phyloP scores from a whole-genome alignment of 1,140 invertebrate species.

The Dreissena polymorpha region DNA sequence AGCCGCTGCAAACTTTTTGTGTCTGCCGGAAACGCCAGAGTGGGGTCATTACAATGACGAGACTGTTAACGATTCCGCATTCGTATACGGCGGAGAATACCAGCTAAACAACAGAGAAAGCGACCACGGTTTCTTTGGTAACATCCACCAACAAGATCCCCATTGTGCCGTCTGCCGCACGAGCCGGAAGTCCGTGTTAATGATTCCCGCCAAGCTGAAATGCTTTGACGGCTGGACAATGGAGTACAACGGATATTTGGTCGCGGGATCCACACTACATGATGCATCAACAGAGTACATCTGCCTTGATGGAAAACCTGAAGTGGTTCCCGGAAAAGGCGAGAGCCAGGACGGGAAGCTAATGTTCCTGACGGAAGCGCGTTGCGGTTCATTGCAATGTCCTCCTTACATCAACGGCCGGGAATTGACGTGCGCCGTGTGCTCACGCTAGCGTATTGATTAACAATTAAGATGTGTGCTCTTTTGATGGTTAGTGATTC shows the following conservation, averaged over 20 bases:
- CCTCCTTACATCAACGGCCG: background rate
- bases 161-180: background rate
- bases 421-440: constrained; percentile 1
- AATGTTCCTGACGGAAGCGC: constrained; percentile 30
- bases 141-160: background rate
- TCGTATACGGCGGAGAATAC: too few species aligned
- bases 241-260: constrained; percentile 56
- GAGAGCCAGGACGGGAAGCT: constrained; percentile 17
- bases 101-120: too few species aligned
- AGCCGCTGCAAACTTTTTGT: too few species aligned
- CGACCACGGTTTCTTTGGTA: too few species aligned
- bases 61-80: too few species aligned
- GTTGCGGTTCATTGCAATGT: constrained; percentile 41
- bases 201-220: background rate
- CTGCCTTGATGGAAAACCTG: constrained; percentile 45
- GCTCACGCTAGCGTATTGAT: background rate
- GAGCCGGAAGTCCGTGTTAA: background rate
- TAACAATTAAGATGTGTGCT: background rate
- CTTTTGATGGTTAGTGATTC: constrained; percentile 10
- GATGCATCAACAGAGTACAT: constrained; percentile 10
- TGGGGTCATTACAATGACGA: too few species aligned
- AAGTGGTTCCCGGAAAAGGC: background rate
- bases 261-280: constrained; percentile 33
- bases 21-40: too few species aligned
- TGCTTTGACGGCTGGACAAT: background rate